Conservation (phyloP, 2,113 vertebrate genomes). For the Hystrix brachyura region DNA sequence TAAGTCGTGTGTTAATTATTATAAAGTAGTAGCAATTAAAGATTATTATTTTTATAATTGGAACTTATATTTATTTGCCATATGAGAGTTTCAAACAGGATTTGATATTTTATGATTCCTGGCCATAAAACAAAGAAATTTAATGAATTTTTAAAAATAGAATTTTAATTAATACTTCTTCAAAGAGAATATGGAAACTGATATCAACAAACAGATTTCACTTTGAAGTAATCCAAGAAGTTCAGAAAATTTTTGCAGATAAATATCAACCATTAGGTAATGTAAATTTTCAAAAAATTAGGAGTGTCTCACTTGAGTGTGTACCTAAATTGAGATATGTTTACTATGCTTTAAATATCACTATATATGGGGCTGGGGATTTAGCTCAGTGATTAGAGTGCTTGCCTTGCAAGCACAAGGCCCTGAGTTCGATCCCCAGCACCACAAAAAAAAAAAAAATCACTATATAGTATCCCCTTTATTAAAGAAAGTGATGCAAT, state of each 20-base stretch:
- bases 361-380: too few relatives aligned
- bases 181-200: neutral
- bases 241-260: neutral
- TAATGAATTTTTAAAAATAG: conserved; percentile 1
- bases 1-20: conserved; percentile 15
- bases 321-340: neutral
- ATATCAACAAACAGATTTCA: conserved; percentile 35
- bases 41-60: conserved; percentile 1
- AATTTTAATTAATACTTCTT: conserved; percentile 44
- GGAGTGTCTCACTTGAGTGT: neutral
- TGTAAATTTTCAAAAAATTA: neutral
- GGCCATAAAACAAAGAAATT: neutral
- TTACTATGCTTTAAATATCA: neutral
- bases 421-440: too few relatives aligned
- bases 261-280: neutral
- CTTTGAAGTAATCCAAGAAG: neutral
- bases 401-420: too few relatives aligned
- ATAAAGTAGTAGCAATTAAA: neutral
- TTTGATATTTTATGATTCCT: conserved; percentile 1
- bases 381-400: too few relatives aligned
- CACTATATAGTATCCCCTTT: neutral
- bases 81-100: neutral
- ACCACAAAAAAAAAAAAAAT: too few relatives aligned
- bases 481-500: neutral
- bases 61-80: neutral